These are phyloP conservation scores for Harlomillsia oculata DNA, from an alignment of 1,140 invertebrate species.

Conservation along the genomic window DNA sequence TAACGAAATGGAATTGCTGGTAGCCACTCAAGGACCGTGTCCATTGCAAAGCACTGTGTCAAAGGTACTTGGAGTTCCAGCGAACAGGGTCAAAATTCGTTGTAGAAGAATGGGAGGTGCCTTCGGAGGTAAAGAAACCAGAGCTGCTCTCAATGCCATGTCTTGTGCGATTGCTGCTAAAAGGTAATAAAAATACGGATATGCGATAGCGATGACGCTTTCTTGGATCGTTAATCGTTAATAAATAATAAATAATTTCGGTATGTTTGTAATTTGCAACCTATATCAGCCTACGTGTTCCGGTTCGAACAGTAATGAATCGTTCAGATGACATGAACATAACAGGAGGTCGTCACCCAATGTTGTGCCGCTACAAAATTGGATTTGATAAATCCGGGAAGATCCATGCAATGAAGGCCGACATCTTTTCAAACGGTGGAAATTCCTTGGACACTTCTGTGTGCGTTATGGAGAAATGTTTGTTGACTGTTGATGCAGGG, in stretches of 20 bases:
- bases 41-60: slow-evolving; percentile 41
- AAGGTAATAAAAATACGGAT: slow-evolving; percentile 38
- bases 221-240: neutral
- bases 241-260: neutral
- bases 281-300: slow-evolving; percentile 10
- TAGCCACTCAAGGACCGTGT: slow-evolving; percentile 42
- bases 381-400: slow-evolving; percentile 40
- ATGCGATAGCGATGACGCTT: neutral
- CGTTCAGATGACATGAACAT: slow-evolving; percentile 48
- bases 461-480: slow-evolving; percentile 46
- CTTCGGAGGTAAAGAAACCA: slow-evolving; percentile 50
- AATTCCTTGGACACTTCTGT: slow-evolving; percentile 40
- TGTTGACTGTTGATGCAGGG: slow-evolving; percentile 66
- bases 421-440: slow-evolving; percentile 42
- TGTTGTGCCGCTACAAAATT: slow-evolving; percentile 43
- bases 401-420: slow-evolving; percentile 38
- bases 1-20: slow-evolving; percentile 45
- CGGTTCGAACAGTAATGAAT: slow-evolving; percentile 39
- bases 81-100: slow-evolving; percentile 42
- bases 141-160: slow-evolving; percentile 37
- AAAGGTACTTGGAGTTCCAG: slow-evolving; percentile 40
- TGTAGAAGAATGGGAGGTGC: slow-evolving; percentile 45
- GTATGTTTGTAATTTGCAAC: neutral
- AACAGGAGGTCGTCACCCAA: slow-evolving; percentile 45
- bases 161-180: slow-evolving; percentile 44